Percentiles rank a stretch among this genome's conserved stretches.
phyloP scores from a whole-genome alignment of 2,888 invertebrate genomes.

The Drosophila merina region DNA sequence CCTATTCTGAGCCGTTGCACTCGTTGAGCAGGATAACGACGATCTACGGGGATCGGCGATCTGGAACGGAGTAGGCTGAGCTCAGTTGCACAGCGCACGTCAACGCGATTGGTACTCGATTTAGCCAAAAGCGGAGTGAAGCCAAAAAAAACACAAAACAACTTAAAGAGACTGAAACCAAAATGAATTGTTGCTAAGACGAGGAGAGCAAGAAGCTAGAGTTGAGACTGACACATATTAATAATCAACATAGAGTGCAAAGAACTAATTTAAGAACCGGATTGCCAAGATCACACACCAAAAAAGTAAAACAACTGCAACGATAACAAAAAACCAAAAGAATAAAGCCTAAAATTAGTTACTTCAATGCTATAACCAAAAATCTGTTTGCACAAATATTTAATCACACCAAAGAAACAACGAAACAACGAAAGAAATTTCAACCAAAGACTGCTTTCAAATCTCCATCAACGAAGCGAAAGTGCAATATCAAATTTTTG shows the following conservation, averaged over 20 bases:
- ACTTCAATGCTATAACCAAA: conserved; percentile 52
- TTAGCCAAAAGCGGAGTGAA: conserved; percentile 37
- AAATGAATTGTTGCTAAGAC: conserved; percentile 16
- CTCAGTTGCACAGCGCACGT: conserved; percentile 78
- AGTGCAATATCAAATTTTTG: conserved; percentile 61
- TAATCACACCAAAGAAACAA: conserved; percentile 57
- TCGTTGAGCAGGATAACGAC: conserved; percentile 67
- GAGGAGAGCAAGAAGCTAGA: conserved; percentile 6
- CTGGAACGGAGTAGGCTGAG: conserved; percentile 70
- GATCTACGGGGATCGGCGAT: conserved; percentile 72
- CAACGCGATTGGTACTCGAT: conserved; percentile 70
- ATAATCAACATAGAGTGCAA: conserved; percentile 55
- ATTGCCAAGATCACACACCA: conserved; percentile 46
- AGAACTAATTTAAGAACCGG: conserved; percentile 72
- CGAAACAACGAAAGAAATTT: conserved; percentile 10
- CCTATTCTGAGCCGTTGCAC: conserved; percentile 59
- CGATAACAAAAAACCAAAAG: conserved; percentile 3
- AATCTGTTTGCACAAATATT: conserved; percentile 36
- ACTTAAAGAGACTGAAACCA: conserved; percentile 20
- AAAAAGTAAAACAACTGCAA: conserved; percentile 21
- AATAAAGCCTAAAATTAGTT: conserved; percentile 52
- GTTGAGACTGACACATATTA: conserved; percentile 47
- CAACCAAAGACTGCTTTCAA: conserved; percentile 57
- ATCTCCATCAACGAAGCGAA: conserved; percentile 30
- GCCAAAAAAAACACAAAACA: conserved; percentile 27